A percentile compares a stretch with the other conserved stretches of the same genome.
These are phyloP conservation scores for Trissolcus basalis DNA, from an alignment of 1,140 invertebrate species.

Conservation along the genomic window DNA sequence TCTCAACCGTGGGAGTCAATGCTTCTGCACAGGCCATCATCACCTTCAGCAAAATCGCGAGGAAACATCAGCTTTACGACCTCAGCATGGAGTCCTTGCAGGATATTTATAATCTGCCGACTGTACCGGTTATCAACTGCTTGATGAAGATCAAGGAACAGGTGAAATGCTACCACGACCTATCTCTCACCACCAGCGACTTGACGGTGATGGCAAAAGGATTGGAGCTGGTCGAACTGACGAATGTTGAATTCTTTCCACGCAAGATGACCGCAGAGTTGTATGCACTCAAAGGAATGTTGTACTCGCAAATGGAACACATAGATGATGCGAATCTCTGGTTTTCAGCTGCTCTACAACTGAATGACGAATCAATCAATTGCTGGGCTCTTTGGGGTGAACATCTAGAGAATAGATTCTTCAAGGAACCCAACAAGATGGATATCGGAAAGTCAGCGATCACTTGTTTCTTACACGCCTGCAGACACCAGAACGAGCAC, in stretches of 20 bases:
- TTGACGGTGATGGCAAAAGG: constrained; percentile 94
- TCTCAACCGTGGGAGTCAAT: constrained; percentile 93
- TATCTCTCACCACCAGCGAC: constrained; percentile 87
- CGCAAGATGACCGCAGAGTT: constrained; percentile 98
- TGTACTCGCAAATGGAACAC: constrained; percentile 88
- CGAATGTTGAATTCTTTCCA: constrained; percentile 95
- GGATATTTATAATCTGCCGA: constrained; percentile 95
- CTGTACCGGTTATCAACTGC: constrained; percentile 96
- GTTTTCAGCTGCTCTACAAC: constrained; percentile 94
- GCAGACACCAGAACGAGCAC: constrained; percentile 95
- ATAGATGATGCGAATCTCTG: constrained; percentile 97
- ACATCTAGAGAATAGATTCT: constrained; percentile 90
- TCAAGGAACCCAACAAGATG: constrained; percentile 82
- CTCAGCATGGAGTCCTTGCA: constrained; percentile 94
- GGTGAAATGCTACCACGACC: constrained; percentile 97
- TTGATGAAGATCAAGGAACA: constrained; percentile 96
- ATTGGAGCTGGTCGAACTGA: constrained; percentile 95
- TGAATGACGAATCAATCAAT: constrained; percentile 94
- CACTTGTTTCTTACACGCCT: constrained; percentile 96
- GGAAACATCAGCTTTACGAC: constrained; percentile 93
- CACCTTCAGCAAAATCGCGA: constrained; percentile 96
- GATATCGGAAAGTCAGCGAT: constrained; percentile 90
- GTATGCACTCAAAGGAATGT: constrained; percentile 94
- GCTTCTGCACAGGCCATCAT: constrained; percentile 94
- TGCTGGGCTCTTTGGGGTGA: constrained; percentile 98